Evolutionary conservation across 1,140 invertebrate species (phyloP), one percentile per base, ranked within the genome.

Genomic region (Drosophila nebulosa): DNA sequence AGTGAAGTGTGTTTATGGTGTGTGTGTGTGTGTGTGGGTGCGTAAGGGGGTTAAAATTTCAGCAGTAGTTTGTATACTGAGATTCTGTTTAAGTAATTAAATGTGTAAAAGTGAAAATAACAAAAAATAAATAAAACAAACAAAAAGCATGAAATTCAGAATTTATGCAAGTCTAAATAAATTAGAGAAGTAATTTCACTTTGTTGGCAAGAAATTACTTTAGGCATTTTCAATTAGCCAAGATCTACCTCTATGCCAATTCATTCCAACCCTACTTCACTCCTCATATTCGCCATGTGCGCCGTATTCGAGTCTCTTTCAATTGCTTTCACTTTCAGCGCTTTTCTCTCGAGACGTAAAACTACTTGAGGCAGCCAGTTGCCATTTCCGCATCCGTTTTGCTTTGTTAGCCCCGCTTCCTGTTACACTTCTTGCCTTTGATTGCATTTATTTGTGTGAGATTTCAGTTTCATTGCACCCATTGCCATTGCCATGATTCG

Each of bases 381-480:
- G 74, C 62, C 66, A 78, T 74, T 81, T 86, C 74, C 74, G 70
- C 64, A 74, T 85, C 81, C 74, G 81, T 65, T 85, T 86, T 71
- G 77, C 81, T 86, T 85, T 85, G 83, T 81, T 81, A 71, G 67
- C 14, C 42, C 66, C 30, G 57, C 58, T 69, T 85, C 81, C 78
- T 69, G 39, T 80, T 77, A 24, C 56, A 64, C 60, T 68, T 50
- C 22, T 26, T 46, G 64, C 65, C 67, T 69, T 64, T 74, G 56
- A 74, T 69, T 62, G 58, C 69, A 60, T 74, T 67, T 73, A 67
- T 66, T 57, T 84, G 68, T 67, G 63, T 58, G 30, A 60, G 74
- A 80, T 86, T 80, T 85, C 55, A 77, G 78, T 85, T 85, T 86
- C 78, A 86, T 86, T 86, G 77, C 66, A 74, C 64, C 69, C 81